Percentiles rank a stretch among this genome's conserved stretches.
These are phyloP conservation scores for Opisthograptis luteolata DNA, from an alignment of 2,888 invertebrate genomes.

Conservation along the genomic window DNA sequence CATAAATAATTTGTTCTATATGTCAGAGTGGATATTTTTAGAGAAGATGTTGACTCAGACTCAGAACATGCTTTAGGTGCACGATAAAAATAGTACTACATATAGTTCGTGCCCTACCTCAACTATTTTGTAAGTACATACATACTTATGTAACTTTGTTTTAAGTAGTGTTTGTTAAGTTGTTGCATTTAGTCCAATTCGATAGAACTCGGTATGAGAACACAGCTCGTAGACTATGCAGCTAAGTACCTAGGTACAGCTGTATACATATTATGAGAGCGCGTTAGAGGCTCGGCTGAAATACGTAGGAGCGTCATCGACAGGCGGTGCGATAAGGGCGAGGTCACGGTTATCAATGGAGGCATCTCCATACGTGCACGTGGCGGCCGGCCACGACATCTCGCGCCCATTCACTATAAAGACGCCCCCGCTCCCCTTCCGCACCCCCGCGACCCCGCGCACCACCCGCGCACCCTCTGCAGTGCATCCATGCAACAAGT, in stretches of 20 bases:
- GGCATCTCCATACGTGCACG: constrained; percentile 82
- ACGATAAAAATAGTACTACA: neutral
- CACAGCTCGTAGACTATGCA: neutral
- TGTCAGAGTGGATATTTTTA: neutral
- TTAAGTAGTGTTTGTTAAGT: no score
- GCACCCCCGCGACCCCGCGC: constrained; percentile 44
- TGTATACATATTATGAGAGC: constrained; percentile 23
- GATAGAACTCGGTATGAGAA: neutral
- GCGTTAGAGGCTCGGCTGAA: constrained; percentile 34
- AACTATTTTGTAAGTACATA: neutral
- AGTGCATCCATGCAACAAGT: constrained; percentile 84
- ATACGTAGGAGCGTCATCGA: constrained; percentile 60
- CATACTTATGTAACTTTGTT: no score
- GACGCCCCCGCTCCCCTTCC: constrained; percentile 59
- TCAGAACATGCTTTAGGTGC: neutral
- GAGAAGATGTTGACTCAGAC: neutral
- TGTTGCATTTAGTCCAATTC: neutral
- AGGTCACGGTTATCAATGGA: constrained; percentile 82
- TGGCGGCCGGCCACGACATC: constrained; percentile 80
- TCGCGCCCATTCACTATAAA: constrained; percentile 84
- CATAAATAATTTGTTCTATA: no score
- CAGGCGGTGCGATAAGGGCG: constrained; percentile 75
- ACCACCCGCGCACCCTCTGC: constrained; percentile 63
- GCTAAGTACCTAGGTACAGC: neutral
- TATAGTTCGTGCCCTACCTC: neutral